These are phyloP conservation scores for Chromobotia macracanthus DNA, from an alignment of 2,797 vertebrate genomes.

Conservation along the genomic window DNA sequence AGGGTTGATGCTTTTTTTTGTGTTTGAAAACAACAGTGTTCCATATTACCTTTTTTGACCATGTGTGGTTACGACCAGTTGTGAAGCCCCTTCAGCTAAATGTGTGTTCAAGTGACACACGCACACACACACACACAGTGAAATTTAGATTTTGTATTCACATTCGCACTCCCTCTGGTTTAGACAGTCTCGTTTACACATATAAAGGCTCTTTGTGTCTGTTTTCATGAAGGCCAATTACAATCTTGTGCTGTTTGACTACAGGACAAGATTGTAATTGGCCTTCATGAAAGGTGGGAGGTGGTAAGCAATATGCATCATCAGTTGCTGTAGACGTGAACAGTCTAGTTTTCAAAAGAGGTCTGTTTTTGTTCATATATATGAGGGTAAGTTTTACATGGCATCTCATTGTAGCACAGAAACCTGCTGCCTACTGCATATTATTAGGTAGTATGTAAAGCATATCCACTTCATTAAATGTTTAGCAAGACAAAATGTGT, in stretches of 20 bases:
- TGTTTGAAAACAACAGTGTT: neutral
- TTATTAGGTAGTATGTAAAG: constrained; percentile 10
- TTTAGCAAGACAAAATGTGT: constrained; percentile 30
- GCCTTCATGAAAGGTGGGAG: constrained; percentile 20
- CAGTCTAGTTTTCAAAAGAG: neutral
- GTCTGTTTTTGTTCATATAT: neutral
- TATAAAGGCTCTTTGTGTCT: constrained; percentile 49
- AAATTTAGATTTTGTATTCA: constrained; percentile 3
- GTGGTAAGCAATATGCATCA: constrained; percentile 40
- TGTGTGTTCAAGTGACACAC: neutral
- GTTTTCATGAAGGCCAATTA: constrained; percentile 11
- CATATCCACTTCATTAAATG: constrained; percentile 36
- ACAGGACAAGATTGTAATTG: too few species aligned
- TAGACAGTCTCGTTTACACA: constrained; percentile 24
- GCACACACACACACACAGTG: neutral
- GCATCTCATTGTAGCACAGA: neutral
- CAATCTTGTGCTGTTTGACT: constrained; percentile 31
- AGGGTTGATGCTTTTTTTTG: too few species aligned
- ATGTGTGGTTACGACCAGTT: neutral
- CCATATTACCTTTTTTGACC: neutral
- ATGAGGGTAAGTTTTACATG: neutral
- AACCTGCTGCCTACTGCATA: constrained; percentile 2
- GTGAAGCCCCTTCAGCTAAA: constrained; percentile 13
- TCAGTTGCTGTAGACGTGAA: constrained; percentile 35
- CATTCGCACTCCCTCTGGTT: constrained; percentile 9